Evolutionary conservation across 2,113 vertebrate genomes (phyloP).

Genomic region (Toxotes jaculatrix): DNA sequence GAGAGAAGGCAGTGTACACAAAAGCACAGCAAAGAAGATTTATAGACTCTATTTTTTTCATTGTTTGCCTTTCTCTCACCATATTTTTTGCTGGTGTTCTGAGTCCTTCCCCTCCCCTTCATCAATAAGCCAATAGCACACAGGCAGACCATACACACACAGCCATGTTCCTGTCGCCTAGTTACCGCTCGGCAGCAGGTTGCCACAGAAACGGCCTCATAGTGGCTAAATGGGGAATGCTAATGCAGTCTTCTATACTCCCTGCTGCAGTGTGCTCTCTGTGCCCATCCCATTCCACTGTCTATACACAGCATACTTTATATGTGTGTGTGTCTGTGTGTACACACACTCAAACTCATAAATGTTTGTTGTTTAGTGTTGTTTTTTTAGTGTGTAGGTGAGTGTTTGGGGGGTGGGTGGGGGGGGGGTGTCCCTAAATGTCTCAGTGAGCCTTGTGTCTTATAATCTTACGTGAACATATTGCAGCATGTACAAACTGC

Average conservation of each 20-base stretch:
- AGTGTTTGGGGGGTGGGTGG: not conserved
- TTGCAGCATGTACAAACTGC: constrained; percentile 41
- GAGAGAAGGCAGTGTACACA: constrained; percentile 48
- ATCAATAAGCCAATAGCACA: constrained; percentile 81
- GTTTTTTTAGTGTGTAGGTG: constrained; percentile 3
- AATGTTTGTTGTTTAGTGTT: constrained; percentile 4
- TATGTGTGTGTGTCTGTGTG: constrained; percentile 40
- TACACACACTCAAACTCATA: not conserved
- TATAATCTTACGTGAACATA: constrained; percentile 5
- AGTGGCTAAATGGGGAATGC: constrained; percentile 82
- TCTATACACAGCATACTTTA: constrained; percentile 59
- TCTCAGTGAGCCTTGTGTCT: not conserved
- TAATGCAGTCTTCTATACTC: constrained; percentile 81
- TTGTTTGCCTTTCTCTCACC: constrained; percentile 62
- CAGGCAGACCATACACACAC: constrained; percentile 76
- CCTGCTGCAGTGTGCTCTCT: constrained; percentile 81
- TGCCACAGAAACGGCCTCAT: constrained; percentile 87
- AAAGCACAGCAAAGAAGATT: constrained; percentile 60
- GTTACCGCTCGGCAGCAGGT: constrained; percentile 87
- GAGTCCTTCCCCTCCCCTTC: constrained; percentile 77
- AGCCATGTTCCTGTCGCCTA: constrained; percentile 86
- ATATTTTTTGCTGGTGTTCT: constrained; percentile 47
- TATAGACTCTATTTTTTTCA: constrained; percentile 63
- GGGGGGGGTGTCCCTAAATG: not conserved
- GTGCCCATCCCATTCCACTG: constrained; percentile 72